Percentiles rank a stretch among this genome's conserved stretches.
Conservation (phyloP, 2,113 vertebrate genomes). For the Rousettus leschenaultii region DNA sequence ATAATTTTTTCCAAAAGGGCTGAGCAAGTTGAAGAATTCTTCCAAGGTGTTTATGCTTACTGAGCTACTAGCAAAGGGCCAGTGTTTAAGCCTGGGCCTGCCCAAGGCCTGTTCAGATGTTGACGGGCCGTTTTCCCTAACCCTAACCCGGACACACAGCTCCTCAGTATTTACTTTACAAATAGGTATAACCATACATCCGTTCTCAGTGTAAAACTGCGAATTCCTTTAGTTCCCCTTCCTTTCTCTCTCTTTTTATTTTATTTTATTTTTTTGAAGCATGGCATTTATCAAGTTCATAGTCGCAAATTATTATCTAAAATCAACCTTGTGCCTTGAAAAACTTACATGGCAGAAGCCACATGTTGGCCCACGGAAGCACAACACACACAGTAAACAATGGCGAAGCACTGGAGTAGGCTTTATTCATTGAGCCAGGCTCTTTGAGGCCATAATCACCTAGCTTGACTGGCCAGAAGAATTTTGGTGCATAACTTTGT, state of each 20-base stretch:
- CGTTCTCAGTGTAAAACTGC: neutral
- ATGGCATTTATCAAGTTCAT: neutral
- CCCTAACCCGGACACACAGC: no score
- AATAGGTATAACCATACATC: no score
- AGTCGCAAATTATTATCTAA: neutral
- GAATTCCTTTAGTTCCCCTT: neutral
- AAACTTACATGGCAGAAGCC: neutral
- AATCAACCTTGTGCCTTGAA: neutral
- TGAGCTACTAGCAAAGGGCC: neutral
- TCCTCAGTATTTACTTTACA: neutral
- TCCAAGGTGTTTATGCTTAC: neutral
- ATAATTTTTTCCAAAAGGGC: neutral
- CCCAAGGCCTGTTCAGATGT: neutral
- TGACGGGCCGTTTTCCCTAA: neutral
- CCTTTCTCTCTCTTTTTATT: no score
- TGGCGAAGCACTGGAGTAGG: fast-evolving
- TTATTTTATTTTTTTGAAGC: neutral
- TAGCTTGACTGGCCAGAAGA: neutral
- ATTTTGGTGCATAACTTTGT: neutral
- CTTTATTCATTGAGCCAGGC: fast-evolving
- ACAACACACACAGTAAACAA: no score
- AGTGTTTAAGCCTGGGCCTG: neutral
- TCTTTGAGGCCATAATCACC: no score
- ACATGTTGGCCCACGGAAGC: neutral
- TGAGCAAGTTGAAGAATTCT: neutral